These are phyloP conservation scores for Malurus melanocephalus DNA, from an alignment of 2,113 vertebrate species.

Conservation along the genomic window DNA sequence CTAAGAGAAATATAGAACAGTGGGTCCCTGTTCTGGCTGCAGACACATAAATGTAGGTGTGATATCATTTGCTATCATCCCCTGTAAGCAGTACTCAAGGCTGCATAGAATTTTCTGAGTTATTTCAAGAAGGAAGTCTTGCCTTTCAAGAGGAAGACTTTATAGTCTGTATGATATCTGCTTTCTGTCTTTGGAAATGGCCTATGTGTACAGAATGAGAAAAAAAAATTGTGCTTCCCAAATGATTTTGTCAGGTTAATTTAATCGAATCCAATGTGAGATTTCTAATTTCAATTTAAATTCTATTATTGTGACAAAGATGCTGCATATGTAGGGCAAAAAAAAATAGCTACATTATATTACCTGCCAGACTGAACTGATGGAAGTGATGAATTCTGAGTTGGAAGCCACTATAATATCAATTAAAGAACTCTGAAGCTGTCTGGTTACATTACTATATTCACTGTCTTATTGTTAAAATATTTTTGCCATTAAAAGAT, in stretches of 20 bases:
- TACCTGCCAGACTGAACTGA: not conserved
- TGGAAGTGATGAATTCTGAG: not conserved
- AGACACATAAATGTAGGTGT: not conserved
- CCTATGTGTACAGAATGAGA: not conserved
- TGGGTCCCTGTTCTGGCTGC: not conserved
- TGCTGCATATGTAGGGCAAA: not conserved
- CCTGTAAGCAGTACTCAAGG: not conserved
- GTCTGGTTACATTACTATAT: not conserved
- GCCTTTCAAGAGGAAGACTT: not conserved
- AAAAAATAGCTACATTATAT: not conserved
- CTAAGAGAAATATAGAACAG: not conserved
- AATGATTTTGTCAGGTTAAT: not conserved
- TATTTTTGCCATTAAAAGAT: not conserved
- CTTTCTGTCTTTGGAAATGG: not conserved
- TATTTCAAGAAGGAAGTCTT: not conserved
- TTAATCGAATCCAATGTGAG: not conserved
- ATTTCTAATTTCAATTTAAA: not conserved
- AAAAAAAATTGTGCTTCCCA: not conserved
- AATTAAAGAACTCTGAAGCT: not conserved
- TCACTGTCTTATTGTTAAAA: not conserved
- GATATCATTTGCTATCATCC: not conserved
- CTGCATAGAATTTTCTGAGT: not conserved
- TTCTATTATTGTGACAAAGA: not conserved
- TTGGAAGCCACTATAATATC: not conserved
- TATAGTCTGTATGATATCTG: not conserved